Conservation (phyloP, 1,140 invertebrate species). For the Drosophila sturtevanti region DNA sequence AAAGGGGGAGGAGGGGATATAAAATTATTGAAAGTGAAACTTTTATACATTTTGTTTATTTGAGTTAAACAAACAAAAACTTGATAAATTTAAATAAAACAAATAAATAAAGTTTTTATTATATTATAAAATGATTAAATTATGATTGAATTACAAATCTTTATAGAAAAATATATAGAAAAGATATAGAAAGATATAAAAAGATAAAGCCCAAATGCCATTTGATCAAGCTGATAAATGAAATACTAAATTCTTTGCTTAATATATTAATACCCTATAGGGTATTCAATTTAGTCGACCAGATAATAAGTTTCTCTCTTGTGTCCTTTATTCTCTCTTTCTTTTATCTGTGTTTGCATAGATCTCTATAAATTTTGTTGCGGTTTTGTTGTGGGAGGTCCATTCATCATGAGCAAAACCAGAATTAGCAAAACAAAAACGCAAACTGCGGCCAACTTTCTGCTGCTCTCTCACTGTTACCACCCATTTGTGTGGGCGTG, state of each 20-base stretch:
- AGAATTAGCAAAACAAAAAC: conserved; percentile 54
- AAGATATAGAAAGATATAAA: too few species aligned
- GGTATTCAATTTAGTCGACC: not conserved
- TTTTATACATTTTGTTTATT: not conserved
- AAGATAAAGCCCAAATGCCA: too few species aligned
- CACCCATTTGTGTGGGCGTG: conserved; percentile 44
- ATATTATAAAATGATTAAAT: too few species aligned
- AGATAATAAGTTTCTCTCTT: not conserved
- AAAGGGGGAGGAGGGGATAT: not conserved
- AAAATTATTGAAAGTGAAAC: not conserved
- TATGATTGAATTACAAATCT: too few species aligned
- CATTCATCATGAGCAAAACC: conserved; percentile 63
- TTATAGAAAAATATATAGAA: too few species aligned
- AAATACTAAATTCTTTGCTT: too few species aligned
- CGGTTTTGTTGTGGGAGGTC: conserved; percentile 32
- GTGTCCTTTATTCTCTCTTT: not conserved
- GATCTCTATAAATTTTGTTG: conserved; percentile 44
- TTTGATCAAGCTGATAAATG: too few species aligned
- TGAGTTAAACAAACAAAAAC: not conserved
- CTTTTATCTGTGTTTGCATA: not conserved
- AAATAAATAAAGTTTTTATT: too few species aligned
- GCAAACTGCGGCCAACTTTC: conserved; percentile 16
- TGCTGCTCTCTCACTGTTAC: conserved; percentile 14
- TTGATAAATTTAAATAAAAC: not conserved
- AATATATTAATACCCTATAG: too few species aligned